Evolutionary conservation across 1,140 invertebrate species (phyloP), one percentile per base, ranked within the genome.

Genomic region (Helicoverpa zea): DNA sequence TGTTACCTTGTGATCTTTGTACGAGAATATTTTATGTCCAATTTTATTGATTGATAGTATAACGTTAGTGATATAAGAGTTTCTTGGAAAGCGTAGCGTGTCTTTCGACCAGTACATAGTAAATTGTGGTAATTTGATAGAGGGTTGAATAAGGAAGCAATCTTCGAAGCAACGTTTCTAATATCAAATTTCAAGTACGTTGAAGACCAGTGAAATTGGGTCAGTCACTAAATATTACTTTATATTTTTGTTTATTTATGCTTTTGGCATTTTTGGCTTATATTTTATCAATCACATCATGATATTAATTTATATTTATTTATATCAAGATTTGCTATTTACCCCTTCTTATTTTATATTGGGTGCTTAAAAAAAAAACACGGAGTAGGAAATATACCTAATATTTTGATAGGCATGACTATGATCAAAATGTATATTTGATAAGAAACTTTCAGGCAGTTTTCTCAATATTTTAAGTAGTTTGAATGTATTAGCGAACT

Each of bases 1-100:
- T 79, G 58, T 54, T 74, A 11, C 2, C 73, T 49, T 12, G 16
- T 75, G 58, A 75, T 75, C 73, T 75, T 75, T 75, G 43, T 49
- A 61, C 7, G 18, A 12, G 35, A 49, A 75, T 72, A 56, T 75
- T 75, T 43, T 16, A 49, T 61, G 30, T 54, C 35, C 58, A 51
- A 52, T 75, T 47, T n/a, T 75, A 75, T 75, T 61, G 43, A 61
- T 75, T 75, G 35, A n/a, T 51, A 16, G 16, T 63, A 51, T 43
- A 58, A 58, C 13, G 52, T 35, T 51, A 73, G 14, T n/a, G 10
- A 52, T 10, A 18, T n/a, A 13, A 49, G 35, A 11, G 3, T 16
- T 75, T 75, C 56, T 12, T 73, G 14, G 70, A 56, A 73, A 35
- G 11, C 7, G 30, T 73, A 16, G 29, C 70, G 30, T 73, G 70